Base-by-base conservation (phyloP, 1,140 invertebrate genomes). In the Harpegnathos saltator region DNA sequence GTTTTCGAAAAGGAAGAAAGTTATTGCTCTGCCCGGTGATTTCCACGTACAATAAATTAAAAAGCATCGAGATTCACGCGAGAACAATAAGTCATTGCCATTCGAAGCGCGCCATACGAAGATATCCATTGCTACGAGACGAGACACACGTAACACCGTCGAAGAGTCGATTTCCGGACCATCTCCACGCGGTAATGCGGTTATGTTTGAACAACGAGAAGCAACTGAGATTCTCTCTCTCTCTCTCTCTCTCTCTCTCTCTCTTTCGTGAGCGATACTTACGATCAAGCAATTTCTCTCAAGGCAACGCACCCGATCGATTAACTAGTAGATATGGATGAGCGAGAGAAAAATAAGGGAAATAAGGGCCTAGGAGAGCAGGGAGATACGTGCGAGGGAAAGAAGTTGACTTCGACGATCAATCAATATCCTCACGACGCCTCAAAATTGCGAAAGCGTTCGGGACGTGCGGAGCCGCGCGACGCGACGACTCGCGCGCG, bases 401-500 rank as follows among this genome's bases (percentile, higher is more conserved):
- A 85, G 83, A 89, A 90, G 89, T 89, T 90, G 58, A 80, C 69
- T 58, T 54, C 33, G 74, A 83, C 81, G 82, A 90, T 91, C 88
- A 81, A 90, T 89, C 83, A 85, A 87, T 87, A 81, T 82, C 62
- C 54, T 83, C 82, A 61, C 63, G 89, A 89, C 84, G 82, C 82
- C 65, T 88, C 80, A 89, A 89, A 92, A 91, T 92, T 90, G 87
- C 69, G 72, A 83, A 77, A 84, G 44, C 77, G 38, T 66, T 66
- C 48, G 66, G 29, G 82, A 75, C 85, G 74, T 71, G 72, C 82
- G 86, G 69, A 89, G 84, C 75, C 78, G 78, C 87, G 82, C 54
- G 61, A 58, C 68, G 59, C 85, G 85, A 90, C 87, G 82, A 74
- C 62, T 73, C 65, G 68, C 72, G 52, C 44, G 50, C 83, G 65